Evolutionary conservation across 2,113 vertebrate genomes (phyloP), one percentile per base, ranked within the genome.

Genomic region (Apteryx owenii): DNA sequence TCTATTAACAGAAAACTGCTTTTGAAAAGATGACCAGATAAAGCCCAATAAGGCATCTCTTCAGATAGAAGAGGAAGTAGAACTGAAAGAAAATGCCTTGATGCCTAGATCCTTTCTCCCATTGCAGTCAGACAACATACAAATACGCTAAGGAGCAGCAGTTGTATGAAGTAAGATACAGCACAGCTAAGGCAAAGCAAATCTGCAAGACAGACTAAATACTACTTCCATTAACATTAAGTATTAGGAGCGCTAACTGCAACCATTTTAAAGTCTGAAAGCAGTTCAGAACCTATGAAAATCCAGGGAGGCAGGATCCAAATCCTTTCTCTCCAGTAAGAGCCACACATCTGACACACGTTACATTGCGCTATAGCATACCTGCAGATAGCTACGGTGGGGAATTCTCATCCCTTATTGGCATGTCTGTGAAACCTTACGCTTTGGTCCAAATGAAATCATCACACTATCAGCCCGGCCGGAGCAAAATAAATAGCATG

Each of bases 91-190:
- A 48, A 61, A 62, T 0, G 13, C 42, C 48, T 15, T 4, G 25
- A 29, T 17, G 25, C 36, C 36, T 38, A 7, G 19, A 20, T 25
- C 10, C 1, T 28, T 31, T 19, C 61, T 69, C 22, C 36, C 10
- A 1, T 8, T 14, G 4, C 3, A 26, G 9, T 6, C 17, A 25
- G 26, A 17, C 19, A 28, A 36, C 21, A 17, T 0, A 6, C 1
- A 36, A 12, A 17, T 2, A 23, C 17, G 10, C 2, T 1, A 18
- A 53, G 1, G 15, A 29, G 38, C 46, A 46, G 56, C 87, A n/a
- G 62, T 12, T 33, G 46, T 25, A 8, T 12, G 12, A 46, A n/a
- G 3, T 2, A 56, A n/a, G 9, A n/a, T 5, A 12, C n/a, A 85
- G 50, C 54, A 20, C 33, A 13, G 13, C 5, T 12, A 16, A 0